These are phyloP conservation scores for Chondrosia reniformis DNA, from an alignment of 37 sponge, comb jelly and placozoan species.

Conservation along the genomic window DNA sequence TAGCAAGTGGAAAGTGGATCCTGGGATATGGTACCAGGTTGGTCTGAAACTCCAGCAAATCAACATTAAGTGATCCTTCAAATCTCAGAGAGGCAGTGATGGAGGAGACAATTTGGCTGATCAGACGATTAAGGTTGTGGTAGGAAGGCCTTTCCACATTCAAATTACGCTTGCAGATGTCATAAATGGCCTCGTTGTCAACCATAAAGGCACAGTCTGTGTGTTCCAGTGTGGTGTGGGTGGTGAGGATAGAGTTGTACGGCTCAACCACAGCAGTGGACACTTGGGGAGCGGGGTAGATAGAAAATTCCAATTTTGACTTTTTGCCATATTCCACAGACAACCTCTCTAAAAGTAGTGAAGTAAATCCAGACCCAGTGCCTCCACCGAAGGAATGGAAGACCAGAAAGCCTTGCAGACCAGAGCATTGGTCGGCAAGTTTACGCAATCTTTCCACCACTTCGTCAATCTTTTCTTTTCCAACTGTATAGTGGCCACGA, in stretches of 20 bases:
- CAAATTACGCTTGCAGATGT: slow-evolving; percentile 84
- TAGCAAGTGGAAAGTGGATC: slow-evolving; percentile 74
- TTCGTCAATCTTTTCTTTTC: slow-evolving; percentile 62
- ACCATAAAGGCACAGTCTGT: slow-evolving; percentile 95
- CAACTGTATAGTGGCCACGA: slow-evolving; percentile 79
- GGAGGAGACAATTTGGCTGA: slow-evolving; percentile 88
- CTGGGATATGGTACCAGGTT: slow-evolving; percentile 92
- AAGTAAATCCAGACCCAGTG: slow-evolving; percentile 89
- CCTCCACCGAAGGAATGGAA: slow-evolving; percentile 94
- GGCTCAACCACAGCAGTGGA: slow-evolving; percentile 93
- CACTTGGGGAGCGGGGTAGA: slow-evolving; percentile 89
- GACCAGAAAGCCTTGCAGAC: slow-evolving; percentile 83
- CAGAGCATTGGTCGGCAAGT: slow-evolving; percentile 82
- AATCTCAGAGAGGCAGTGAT: slow-evolving; percentile 95
- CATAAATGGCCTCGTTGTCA: slow-evolving; percentile 95
- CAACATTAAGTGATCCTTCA: slow-evolving; percentile 92
- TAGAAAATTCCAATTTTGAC: slow-evolving; percentile 81
- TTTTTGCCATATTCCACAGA: slow-evolving; percentile 89
- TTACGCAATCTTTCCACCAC: slow-evolving; percentile 66
- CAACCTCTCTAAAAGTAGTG: slow-evolving; percentile 82
- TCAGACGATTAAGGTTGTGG: slow-evolving; percentile 82
- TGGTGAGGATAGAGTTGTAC: slow-evolving; percentile 91
- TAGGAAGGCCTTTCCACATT: slow-evolving; percentile 85
- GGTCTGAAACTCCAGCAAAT: slow-evolving; percentile 94
- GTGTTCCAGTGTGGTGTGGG: slow-evolving; percentile 92